Conservation (phyloP, 2,797 vertebrate species). For the Syngnathus rostellatus region DNA sequence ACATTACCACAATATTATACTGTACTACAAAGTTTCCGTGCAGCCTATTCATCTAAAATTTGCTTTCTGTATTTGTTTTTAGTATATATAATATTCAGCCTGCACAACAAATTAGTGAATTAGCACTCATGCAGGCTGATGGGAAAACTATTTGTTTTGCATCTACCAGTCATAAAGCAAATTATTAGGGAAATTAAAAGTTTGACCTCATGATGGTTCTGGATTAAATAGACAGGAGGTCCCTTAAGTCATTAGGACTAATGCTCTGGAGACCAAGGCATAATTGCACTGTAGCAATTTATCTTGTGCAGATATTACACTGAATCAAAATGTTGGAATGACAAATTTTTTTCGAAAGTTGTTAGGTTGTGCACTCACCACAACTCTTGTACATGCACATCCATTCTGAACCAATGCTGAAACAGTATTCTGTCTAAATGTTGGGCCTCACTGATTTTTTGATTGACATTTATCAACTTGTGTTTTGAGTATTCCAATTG, state of each 20-base stretch:
- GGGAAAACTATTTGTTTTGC: conserved; percentile 1
- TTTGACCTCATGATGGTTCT: neutral
- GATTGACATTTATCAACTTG: too few relatives aligned
- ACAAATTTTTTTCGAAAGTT: neutral
- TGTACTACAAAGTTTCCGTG: neutral
- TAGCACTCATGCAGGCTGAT: neutral
- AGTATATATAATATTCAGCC: neutral
- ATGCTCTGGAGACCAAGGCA: neutral
- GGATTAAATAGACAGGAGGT: conserved; percentile 6
- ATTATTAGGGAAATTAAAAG: neutral
- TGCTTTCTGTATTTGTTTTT: conserved; percentile 1
- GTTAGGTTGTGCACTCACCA: neutral
- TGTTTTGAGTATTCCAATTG: too few relatives aligned
- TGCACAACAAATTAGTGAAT: neutral
- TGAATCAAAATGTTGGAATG: neutral
- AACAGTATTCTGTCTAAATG: too few relatives aligned
- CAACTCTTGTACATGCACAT: neutral
- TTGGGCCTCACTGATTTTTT: too few relatives aligned
- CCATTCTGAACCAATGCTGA: too few relatives aligned
- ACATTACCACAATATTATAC: neutral
- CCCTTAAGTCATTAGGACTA: conserved; percentile 4
- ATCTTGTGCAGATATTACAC: neutral
- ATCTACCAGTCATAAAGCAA: conserved; percentile 5
- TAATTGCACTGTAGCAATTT: neutral
- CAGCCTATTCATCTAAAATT: neutral